A percentile compares a stretch with the other conserved stretches of the same genome.
These are phyloP conservation scores for Ibidorhyncha struthersii DNA, from an alignment of 2,113 vertebrate genomes.

Conservation along the genomic window DNA sequence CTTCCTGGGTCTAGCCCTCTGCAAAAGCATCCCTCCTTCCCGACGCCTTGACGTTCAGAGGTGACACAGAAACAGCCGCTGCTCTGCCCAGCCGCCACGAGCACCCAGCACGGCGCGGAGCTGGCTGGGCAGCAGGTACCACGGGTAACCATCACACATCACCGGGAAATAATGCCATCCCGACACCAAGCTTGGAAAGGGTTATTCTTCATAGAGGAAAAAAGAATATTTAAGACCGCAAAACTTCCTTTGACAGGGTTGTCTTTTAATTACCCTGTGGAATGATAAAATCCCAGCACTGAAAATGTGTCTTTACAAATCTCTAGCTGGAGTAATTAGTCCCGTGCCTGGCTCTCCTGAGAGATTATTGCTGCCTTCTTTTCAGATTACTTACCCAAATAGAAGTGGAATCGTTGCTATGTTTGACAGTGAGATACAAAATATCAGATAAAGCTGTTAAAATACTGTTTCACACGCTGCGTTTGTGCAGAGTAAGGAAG, in stretches of 20 bases:
- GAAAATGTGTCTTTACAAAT: constrained; percentile 66
- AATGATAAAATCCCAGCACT: constrained; percentile 67
- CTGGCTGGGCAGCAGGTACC: not conserved
- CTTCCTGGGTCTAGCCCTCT: not conserved
- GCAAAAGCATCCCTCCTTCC: not conserved
- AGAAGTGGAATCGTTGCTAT: constrained; percentile 65
- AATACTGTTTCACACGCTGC: constrained; percentile 32
- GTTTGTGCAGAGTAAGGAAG: constrained; percentile 55
- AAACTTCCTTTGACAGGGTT: constrained; percentile 58
- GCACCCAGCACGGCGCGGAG: rapidly evolving
- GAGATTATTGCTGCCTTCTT: constrained; percentile 68
- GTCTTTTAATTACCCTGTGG: constrained; percentile 67
- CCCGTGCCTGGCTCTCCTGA: constrained; percentile 64
- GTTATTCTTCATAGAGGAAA: not conserved
- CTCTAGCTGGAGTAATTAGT: constrained; percentile 71
- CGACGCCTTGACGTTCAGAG: rapidly evolving
- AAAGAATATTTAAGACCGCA: constrained; percentile 8
- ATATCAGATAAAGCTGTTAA: constrained; percentile 72
- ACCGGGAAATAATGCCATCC: not conserved
- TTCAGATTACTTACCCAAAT: constrained; percentile 69
- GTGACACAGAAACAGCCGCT: not conserved
- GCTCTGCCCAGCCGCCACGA: not conserved
- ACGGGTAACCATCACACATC: rapidly evolving
- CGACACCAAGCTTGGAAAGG: not conserved
- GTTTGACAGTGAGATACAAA: constrained; percentile 69